Conservation (phyloP, 2,797 vertebrate genomes). For the Myotis myotis region DNA sequence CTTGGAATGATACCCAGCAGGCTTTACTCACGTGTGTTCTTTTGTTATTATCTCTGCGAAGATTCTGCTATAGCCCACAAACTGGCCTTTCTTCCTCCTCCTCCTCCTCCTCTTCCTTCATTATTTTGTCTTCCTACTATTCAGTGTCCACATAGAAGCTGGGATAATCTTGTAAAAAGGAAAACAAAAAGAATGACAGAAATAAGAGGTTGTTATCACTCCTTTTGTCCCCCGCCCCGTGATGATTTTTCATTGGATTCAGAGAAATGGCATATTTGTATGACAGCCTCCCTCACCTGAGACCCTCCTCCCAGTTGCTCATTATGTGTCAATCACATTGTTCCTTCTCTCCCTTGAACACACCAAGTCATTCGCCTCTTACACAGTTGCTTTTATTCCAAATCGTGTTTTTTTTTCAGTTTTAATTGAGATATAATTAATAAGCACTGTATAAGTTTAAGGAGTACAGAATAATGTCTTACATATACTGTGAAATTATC, state of each 20-base stretch:
- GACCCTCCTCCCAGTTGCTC: rapidly evolving
- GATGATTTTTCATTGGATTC: background rate
- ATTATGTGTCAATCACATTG: background rate
- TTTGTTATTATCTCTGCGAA: background rate
- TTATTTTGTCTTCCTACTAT: background rate
- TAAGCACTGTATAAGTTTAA: background rate
- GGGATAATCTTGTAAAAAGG: background rate
- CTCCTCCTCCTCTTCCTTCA: background rate
- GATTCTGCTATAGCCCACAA: background rate
- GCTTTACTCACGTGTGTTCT: background rate
- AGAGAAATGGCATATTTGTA: background rate
- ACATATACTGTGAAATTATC: background rate
- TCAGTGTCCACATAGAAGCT: background rate
- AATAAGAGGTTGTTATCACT: background rate
- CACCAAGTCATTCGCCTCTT: background rate
- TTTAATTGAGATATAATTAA: background rate
- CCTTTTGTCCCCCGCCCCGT: background rate
- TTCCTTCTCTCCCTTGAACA: background rate
- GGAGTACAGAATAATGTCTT: background rate
- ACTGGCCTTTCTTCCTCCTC: background rate
- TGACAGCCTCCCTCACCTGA: background rate
- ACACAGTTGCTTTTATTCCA: background rate
- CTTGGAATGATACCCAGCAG: background rate
- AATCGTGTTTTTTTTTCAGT: background rate
- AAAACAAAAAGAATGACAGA: background rate